phyloP scores from a whole-genome alignment of 1,140 invertebrate genomes.

The Caligus rogercresseyi region DNA sequence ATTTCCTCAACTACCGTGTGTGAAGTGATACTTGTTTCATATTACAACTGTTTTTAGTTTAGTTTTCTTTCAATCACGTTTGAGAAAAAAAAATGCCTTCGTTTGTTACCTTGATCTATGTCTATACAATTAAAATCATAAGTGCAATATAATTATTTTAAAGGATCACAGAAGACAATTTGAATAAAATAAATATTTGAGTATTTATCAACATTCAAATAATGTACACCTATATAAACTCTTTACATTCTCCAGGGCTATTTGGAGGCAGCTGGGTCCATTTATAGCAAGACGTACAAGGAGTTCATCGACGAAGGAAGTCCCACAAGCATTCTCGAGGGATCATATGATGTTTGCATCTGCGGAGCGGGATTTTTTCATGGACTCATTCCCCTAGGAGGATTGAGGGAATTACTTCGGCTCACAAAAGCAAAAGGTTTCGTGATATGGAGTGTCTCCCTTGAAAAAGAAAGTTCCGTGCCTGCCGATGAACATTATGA shows the following conservation, averaged over 20 bases:
- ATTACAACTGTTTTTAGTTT: too few species aligned
- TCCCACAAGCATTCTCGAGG: not conserved
- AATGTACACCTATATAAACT: too few species aligned
- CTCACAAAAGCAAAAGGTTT: not conserved
- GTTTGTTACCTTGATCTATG: too few species aligned
- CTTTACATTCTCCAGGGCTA: not conserved
- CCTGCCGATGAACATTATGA: not conserved
- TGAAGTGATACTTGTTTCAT: too few species aligned
- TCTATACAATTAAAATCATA: too few species aligned
- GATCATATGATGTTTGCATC: not conserved
- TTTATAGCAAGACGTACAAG: not conserved
- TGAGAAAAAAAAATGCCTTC: too few species aligned
- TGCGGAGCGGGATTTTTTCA: not conserved
- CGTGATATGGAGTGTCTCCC: not conserved
- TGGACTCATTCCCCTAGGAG: not conserved
- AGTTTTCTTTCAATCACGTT: too few species aligned
- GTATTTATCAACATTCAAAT: too few species aligned
- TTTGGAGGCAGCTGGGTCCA: not conserved
- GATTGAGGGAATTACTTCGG: not conserved
- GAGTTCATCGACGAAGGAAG: not conserved
- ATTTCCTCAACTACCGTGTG: too few species aligned
- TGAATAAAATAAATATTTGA: too few species aligned
- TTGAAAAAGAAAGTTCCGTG: not conserved
- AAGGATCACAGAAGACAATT: too few species aligned
- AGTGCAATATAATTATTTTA: too few species aligned